These are phyloP conservation scores for Manis pentadactyla DNA, from an alignment of 2,797 vertebrate species.

Conservation along the genomic window DNA sequence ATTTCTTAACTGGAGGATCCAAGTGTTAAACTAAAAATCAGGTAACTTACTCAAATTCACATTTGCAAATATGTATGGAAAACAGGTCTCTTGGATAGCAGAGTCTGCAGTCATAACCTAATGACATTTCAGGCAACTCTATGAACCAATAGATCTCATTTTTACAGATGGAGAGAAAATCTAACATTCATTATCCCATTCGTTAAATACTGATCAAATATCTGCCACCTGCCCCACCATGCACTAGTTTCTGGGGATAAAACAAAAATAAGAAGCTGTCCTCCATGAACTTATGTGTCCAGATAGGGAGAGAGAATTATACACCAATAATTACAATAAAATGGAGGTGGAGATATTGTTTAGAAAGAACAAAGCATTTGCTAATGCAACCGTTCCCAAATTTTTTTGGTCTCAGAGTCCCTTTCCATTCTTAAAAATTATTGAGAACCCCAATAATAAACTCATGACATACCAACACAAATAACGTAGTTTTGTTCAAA, in stretches of 20 bases:
- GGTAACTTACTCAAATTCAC: background rate
- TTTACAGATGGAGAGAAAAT: background rate
- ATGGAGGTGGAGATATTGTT: background rate
- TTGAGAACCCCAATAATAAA: background rate
- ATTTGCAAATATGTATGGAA: background rate
- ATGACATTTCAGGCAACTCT: background rate
- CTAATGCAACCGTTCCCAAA: background rate
- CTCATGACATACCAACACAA: background rate
- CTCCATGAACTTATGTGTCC: background rate
- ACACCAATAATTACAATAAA: background rate
- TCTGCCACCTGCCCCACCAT: background rate
- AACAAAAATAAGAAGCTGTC: background rate
- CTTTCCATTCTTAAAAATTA: constrained; percentile 14
- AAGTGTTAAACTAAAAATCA: constrained; percentile 15
- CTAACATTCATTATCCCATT: background rate
- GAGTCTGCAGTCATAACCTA: background rate
- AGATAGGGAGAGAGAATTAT: background rate
- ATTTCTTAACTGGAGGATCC: background rate
- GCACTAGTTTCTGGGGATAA: background rate
- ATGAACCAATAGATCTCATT: background rate
- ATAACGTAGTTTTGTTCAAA: background rate
- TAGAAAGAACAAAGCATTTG: background rate
- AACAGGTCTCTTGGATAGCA: background rate
- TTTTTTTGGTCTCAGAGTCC: background rate
- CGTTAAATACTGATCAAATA: background rate